Evolutionary conservation across 1,140 invertebrate species (phyloP).

Genomic region (Trachelipus rathkii): DNA sequence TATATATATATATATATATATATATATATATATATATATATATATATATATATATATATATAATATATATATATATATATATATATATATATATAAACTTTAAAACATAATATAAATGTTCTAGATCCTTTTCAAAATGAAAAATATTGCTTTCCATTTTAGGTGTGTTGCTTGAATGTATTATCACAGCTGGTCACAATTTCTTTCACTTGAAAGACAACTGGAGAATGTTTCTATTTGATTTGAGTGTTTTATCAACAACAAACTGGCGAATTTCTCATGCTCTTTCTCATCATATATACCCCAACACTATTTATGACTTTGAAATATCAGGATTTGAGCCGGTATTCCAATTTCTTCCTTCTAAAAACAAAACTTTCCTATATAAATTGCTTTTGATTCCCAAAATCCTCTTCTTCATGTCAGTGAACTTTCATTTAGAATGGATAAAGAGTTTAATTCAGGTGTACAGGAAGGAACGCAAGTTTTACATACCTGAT

Average conservation of each 20-base stretch:
- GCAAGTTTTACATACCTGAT: too few relatives aligned
- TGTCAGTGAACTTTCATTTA: too few relatives aligned
- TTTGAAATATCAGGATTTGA: slow-evolving; percentile 67
- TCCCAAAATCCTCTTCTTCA: too few relatives aligned
- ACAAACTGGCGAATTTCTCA: slow-evolving; percentile 71
- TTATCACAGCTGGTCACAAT: slow-evolving; percentile 63
- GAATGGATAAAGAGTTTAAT: too few relatives aligned
- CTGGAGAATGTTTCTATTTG: slow-evolving; percentile 75
- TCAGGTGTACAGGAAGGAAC: too few relatives aligned
- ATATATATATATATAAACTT: too few relatives aligned
- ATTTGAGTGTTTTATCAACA: slow-evolving; percentile 62
- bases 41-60: too few relatives aligned
- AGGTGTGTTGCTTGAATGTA: slow-evolving; percentile 2
- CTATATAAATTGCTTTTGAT: neutral
- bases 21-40: too few relatives aligned
- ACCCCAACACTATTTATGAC: slow-evolving; percentile 68
- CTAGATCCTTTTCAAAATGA: too few relatives aligned
- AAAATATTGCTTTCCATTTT: neutral
- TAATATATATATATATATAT: too few relatives aligned
- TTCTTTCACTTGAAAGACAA: slow-evolving; percentile 74
- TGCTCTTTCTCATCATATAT: slow-evolving; percentile 71
- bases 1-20: too few relatives aligned
- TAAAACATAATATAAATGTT: too few relatives aligned
- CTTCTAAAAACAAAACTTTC: slow-evolving; percentile 48
- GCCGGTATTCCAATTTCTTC: slow-evolving; percentile 64